phyloP scores from a whole-genome alignment of 2,797 vertebrate species.

The Luscinia luscinia region DNA sequence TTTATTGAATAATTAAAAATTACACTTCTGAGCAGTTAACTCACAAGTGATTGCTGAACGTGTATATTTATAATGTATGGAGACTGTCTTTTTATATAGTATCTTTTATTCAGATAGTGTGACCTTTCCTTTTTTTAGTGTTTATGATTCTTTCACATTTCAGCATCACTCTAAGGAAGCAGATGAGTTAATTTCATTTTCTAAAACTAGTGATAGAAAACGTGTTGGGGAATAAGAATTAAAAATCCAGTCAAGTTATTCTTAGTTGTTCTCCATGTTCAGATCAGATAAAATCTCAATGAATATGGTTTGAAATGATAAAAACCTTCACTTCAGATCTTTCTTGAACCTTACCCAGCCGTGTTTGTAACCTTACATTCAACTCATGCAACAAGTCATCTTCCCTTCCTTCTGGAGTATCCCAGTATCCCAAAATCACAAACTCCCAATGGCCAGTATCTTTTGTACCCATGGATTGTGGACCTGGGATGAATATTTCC shows the following conservation, averaged over 20 bases:
- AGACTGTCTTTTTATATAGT: background rate
- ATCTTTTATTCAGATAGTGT: background rate
- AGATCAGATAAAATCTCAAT: background rate
- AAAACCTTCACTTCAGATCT: background rate
- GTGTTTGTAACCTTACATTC: background rate
- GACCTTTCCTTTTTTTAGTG: background rate
- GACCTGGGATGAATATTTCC: background rate
- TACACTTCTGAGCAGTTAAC: background rate
- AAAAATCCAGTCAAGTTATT: background rate
- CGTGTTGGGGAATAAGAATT: background rate
- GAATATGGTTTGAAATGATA: background rate
- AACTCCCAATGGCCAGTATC: background rate
- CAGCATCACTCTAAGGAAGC: background rate
- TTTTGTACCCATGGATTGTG: background rate
- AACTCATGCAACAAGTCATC: background rate
- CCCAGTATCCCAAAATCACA: background rate
- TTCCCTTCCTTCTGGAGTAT: background rate
- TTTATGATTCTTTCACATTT: background rate
- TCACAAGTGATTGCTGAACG: background rate
- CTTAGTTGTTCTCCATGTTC: background rate
- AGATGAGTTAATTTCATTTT: background rate
- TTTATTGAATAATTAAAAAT: background rate
- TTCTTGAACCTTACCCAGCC: background rate
- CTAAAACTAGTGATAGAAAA: background rate
- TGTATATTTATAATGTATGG: background rate